Conservation (phyloP, 2,888 invertebrate genomes). For the Norana najaformis region DNA sequence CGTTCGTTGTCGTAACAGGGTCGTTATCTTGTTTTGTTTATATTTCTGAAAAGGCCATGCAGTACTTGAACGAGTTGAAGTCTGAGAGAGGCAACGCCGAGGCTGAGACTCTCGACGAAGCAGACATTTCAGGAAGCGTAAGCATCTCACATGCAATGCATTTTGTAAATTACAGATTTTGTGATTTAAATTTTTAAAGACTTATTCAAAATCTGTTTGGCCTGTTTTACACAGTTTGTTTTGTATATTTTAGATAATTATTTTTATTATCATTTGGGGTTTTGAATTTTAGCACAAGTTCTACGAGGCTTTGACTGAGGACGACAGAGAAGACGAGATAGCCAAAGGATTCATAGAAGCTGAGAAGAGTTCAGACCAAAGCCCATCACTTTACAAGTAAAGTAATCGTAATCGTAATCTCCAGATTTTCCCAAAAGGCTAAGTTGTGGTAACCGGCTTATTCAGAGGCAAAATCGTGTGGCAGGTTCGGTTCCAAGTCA, state of each 20-base stretch:
- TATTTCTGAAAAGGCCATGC: constrained; percentile 38
- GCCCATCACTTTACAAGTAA: constrained; percentile 8
- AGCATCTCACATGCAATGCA: too few species aligned
- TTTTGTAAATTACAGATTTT: too few species aligned
- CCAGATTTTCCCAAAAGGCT: too few species aligned
- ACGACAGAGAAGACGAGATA: constrained; percentile 38
- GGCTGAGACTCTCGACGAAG: constrained; percentile 39
- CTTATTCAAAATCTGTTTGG: too few species aligned
- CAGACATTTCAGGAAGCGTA: constrained; percentile 32
- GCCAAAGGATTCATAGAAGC: constrained; percentile 21
- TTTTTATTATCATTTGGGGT: neutral
- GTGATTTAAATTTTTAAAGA: too few species aligned
- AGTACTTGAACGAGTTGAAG: constrained; percentile 49
- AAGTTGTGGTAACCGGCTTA: too few species aligned
- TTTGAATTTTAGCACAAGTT: constrained; percentile 36
- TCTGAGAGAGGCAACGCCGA: constrained; percentile 48
- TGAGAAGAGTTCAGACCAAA: neutral
- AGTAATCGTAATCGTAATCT: neutral
- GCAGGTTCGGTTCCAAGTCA: too few species aligned
- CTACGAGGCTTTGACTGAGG: constrained; percentile 32
- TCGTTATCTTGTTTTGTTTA: too few species aligned
- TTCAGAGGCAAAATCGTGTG: too few species aligned
- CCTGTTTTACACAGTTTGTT: too few species aligned
- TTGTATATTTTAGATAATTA: too few species aligned
- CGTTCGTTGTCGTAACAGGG: neutral